Base-by-base conservation (phyloP, 2,888 invertebrate species). In the Ormia ochracea region DNA sequence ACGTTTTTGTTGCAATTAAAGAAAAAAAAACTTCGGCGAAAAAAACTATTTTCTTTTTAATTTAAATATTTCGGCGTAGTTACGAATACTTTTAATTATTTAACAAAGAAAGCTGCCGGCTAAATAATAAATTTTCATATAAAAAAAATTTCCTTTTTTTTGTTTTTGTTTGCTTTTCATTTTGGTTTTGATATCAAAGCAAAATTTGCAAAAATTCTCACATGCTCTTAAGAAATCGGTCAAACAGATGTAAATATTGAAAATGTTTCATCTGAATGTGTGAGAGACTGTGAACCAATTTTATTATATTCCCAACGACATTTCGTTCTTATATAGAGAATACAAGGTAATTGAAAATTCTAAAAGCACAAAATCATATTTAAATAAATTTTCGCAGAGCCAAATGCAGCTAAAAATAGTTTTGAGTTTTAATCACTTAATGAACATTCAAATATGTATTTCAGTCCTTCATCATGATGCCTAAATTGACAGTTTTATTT, bases 331-430 rank as follows among this genome's bases (percentile, higher is more conserved):
- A 50, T 38, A 69, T 56, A 9, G n/a, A 54, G 45, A 56, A 73
- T n/a, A 17, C 33, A 23, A 63, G 21, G 28, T 43, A 43, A 23
- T 23, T 31, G 31, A 36, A 66, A 59, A 58, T 56, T 17, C 48
- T 56, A 28, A 77, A 58, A 56, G 70, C 48, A 65, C 23, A 63
- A 65, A 76, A 58, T 69, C 41, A 72, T 66, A 66, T 54, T 36
- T 54, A 26, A 68, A 68, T 17, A 52, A 31, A 59, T 68, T 63
- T 72, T 76, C 76, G 56, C 75, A 59, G 66, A 66, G 26, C 70
- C 66, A 76, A 80, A 63, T 72, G 59, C 43, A 43, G 66, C 80
- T 80, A 80, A 72, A 80, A 80, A 80, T 80, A 80, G 80, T 75
- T n/a, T n/a, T 54, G 56, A 69, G 43, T 59, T 79, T 76, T 75